A percentile compares a stretch with the other conserved stretches of the same genome.
These are phyloP conservation scores for Eulemur macaco DNA, from an alignment of 2,113 vertebrate species.

Conservation along the genomic window DNA sequence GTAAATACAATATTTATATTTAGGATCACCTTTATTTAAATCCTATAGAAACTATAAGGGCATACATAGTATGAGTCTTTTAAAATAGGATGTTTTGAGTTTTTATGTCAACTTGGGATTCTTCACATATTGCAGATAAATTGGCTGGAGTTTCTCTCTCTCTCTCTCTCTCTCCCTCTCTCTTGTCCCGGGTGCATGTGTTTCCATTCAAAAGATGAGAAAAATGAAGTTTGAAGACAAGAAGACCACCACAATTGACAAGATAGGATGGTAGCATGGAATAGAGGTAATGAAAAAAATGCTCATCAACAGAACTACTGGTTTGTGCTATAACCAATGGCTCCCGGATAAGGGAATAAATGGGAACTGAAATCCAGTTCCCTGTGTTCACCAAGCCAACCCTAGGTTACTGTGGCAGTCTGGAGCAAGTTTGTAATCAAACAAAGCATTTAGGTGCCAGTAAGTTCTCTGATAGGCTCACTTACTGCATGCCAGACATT, in stretches of 20 bases:
- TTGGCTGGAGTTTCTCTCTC: not conserved
- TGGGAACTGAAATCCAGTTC: not conserved
- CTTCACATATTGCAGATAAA: not conserved
- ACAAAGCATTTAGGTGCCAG: not conserved
- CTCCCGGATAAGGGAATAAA: not conserved
- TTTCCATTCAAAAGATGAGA: not conserved
- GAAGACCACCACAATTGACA: not conserved
- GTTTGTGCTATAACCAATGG: not conserved
- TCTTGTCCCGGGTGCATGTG: not conserved
- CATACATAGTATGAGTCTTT: not conserved
- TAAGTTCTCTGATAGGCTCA: not conserved
- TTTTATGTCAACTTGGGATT: not conserved
- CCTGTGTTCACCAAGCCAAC: not conserved
- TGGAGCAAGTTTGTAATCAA: not conserved
- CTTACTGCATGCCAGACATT: not conserved
- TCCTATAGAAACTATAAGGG: not conserved
- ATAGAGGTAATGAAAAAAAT: not conserved
- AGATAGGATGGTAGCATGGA: not conserved
- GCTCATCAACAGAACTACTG: not conserved
- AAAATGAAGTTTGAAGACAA: not conserved
- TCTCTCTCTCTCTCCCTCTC: too few species aligned
- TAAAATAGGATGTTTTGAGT: not conserved
- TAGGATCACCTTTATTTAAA: not conserved
- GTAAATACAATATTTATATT: not conserved
- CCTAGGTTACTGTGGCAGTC: not conserved